phyloP scores from a whole-genome alignment of 2,797 vertebrate species.

The Sebastiscus albofasciatus region DNA sequence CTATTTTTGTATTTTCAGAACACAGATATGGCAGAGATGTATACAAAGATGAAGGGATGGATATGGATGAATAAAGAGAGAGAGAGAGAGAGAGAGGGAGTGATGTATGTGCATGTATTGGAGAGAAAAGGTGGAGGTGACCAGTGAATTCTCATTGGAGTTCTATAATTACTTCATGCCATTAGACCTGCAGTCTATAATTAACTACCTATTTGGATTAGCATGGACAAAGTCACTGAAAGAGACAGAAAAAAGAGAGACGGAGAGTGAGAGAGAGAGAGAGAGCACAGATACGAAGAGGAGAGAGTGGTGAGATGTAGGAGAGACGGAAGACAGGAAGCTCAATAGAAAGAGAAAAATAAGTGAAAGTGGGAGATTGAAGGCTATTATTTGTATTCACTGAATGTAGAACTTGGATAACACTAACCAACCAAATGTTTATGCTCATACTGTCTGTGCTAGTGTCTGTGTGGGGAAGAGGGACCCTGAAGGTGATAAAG shows the following conservation, averaged over 20 bases:
- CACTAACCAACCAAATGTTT: background rate
- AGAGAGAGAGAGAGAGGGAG: background rate
- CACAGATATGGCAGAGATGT: background rate
- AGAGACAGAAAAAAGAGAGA: slow-evolving; percentile 13
- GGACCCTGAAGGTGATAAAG: background rate
- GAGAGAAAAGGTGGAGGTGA: slow-evolving; percentile 46
- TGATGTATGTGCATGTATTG: background rate
- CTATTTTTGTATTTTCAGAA: background rate
- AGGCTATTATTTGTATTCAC: background rate
- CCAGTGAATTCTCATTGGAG: slow-evolving; percentile 69
- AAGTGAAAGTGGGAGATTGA: slow-evolving; percentile 9
- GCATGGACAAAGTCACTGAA: slow-evolving; percentile 69
- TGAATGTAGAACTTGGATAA: background rate
- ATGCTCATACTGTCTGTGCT: background rate
- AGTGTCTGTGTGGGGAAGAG: background rate
- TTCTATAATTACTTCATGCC: slow-evolving; percentile 79
- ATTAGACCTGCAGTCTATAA: slow-evolving; percentile 77
- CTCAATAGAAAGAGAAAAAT: background rate
- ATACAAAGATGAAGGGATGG: background rate
- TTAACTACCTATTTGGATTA: slow-evolving; percentile 80
- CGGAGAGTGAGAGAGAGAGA: background rate
- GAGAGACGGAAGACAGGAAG: background rate
- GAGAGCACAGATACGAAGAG: background rate
- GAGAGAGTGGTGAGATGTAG: background rate
- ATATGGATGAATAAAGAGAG: background rate